A percentile compares a stretch with the other conserved stretches of the same genome.
Evolutionary conservation across 1,140 invertebrate genomes (phyloP).

Genomic region (Teleogryllus occipitalis): DNA sequence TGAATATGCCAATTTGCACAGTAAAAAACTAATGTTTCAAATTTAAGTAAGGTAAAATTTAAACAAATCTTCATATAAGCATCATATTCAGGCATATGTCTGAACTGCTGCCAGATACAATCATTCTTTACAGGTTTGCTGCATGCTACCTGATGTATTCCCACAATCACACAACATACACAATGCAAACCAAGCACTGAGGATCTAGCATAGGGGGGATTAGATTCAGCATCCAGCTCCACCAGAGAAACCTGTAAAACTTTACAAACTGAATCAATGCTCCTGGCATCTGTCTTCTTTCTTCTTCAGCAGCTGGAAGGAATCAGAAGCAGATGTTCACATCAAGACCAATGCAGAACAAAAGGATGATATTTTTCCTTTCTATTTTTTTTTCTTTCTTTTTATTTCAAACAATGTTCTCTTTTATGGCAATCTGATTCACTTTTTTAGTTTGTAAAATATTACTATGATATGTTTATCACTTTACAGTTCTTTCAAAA

Average conservation of each 20-base stretch:
- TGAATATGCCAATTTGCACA: too few species aligned
- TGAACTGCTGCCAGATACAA: not conserved
- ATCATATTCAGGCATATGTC: too few species aligned
- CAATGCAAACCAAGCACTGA: conserved; percentile 13
- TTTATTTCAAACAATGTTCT: not conserved
- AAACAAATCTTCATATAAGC: too few species aligned
- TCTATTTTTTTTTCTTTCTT: not conserved
- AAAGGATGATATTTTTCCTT: not conserved
- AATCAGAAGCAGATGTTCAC: not conserved
- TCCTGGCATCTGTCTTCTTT: not conserved
- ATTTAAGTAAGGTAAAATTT: too few species aligned
- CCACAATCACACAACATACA: not conserved
- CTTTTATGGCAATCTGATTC: conserved; percentile 9
- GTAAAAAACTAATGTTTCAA: too few species aligned
- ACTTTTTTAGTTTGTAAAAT: conserved; percentile 7
- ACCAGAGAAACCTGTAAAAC: conserved; percentile 8
- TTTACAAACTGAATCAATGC: not conserved
- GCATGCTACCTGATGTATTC: not conserved
- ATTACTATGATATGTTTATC: not conserved
- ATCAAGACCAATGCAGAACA: conserved; percentile 4
- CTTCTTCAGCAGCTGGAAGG: not conserved
- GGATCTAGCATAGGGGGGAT: conserved; percentile 12
- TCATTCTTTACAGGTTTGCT: not conserved
- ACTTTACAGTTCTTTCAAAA: conserved; percentile 9
- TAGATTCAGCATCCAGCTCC: conserved; percentile 2